Evolutionary conservation across 2,113 vertebrate genomes (phyloP), one percentile per base, ranked within the genome.

Genomic region (Miniopterus natalensis): DNA sequence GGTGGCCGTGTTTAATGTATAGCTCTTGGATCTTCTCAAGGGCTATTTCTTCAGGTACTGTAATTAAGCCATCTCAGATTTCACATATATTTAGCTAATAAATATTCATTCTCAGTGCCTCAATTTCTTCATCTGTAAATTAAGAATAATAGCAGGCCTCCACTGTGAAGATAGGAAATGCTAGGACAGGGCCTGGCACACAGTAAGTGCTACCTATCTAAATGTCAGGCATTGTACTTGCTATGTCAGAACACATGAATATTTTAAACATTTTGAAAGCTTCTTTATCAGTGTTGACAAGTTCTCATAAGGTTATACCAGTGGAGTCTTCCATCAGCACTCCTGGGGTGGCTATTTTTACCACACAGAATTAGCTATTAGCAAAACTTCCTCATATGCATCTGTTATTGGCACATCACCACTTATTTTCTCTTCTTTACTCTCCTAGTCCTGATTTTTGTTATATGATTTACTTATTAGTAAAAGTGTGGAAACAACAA

Each of bases 1-100:
- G 77, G 65, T 92, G 27, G 55, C 8, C 17, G 1, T 90, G 15
- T 65, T 63, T 75, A 70, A n/a, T 51, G 66, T 31, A 20, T 59
- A 84, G 49, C 53, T 65, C 53, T 88, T 95, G 42, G 75, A 78
- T 51, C 15, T 66, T 94, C 40, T 92, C 61, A 51, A 49, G 73
- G 71, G 5, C 27, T 51, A 0, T 79, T 4, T 75, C 20, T 74
- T 85, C 42, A 80, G 53, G 51, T 84, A 42, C 27, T 83, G 3
- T 79, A 85, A 75, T 71, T 83, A 78, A 74, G 10, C 31, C 21
- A 31, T 53, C 23, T 85, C 21, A n/a, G 20, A 89, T 92, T 92
- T 94, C 29, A 40, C 53, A 10, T 70, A 9, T 65, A 31, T 49
- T 93, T 88, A 81, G 68, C 10, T 68, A 47, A 42, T 85, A 77